A percentile compares a stretch with the other conserved stretches of the same genome.
Evolutionary conservation across 2,113 vertebrate genomes (phyloP).

Genomic region (Pteropus alecto): DNA sequence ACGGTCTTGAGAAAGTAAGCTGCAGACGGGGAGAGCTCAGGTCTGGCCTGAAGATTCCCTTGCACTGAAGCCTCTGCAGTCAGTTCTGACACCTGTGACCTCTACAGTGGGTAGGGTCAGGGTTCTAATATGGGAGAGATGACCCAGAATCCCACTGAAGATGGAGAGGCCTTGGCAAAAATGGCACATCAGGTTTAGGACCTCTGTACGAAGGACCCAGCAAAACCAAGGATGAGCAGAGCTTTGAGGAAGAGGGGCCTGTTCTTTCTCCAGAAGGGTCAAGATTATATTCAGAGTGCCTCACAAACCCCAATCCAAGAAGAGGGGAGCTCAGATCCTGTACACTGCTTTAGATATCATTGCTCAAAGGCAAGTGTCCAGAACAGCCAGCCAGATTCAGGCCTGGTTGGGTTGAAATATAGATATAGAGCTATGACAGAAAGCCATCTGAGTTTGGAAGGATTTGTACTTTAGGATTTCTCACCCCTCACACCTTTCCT

Average conservation of each 20-base stretch:
- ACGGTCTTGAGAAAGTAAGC: constrained; percentile 5
- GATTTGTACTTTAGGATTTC: not conserved
- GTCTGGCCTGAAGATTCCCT: not conserved
- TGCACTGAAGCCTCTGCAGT: not conserved
- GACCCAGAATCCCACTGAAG: not conserved
- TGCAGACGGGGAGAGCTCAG: not conserved
- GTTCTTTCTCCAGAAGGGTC: not conserved
- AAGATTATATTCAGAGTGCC: not conserved
- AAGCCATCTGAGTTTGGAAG: not conserved
- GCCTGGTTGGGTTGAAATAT: not conserved
- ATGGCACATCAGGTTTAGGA: not conserved
- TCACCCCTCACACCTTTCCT: not conserved
- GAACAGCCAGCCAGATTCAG: not conserved
- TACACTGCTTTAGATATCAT: constrained; percentile 5
- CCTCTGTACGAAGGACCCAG: not conserved
- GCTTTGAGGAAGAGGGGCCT: not conserved
- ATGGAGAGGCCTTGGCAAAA: not conserved
- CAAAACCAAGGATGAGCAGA: not conserved
- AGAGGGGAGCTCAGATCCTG: not conserved
- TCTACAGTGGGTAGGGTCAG: not conserved
- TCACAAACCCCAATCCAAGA: not conserved
- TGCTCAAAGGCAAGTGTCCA: not conserved
- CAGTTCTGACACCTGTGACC: not conserved
- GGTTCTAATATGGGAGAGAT: not conserved
- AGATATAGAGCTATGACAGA: not conserved